Evolutionary conservation across 2,113 vertebrate species (phyloP).

Genomic region (Telmatochromis sp.): DNA sequence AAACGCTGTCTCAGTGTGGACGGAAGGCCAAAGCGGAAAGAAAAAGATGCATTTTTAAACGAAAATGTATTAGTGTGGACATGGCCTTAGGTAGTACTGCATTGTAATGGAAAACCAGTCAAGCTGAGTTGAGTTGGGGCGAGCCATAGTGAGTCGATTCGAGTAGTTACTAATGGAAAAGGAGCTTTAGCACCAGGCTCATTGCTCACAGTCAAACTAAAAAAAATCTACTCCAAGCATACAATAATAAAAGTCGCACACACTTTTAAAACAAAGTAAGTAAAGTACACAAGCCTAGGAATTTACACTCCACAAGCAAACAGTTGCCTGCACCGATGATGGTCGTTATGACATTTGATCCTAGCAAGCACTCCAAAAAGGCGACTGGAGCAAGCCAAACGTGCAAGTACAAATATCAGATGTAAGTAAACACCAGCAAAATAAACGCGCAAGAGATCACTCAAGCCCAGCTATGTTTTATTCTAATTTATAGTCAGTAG

Average conservation of each 20-base stretch:
- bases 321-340: neutral
- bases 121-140: fast-evolving
- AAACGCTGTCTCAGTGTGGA: neutral
- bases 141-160: neutral
- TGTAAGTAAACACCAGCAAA: neutral
- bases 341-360: neutral
- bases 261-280: neutral
- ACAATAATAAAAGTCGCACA: neutral
- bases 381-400: neutral
- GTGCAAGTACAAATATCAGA: neutral
- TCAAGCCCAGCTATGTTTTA: neutral
- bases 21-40: neutral
- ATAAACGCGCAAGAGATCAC: neutral
- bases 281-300: neutral
- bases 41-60: neutral
- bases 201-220: neutral
- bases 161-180: neutral
- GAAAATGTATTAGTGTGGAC: neutral
- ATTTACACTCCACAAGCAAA: neutral
- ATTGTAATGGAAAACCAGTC: neutral
- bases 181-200: neutral
- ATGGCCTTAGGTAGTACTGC: neutral
- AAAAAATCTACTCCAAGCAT: neutral
- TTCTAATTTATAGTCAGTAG: neutral
- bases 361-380: neutral